Conservation (phyloP, 2,888 invertebrate genomes). For the Idaea aversata region DNA sequence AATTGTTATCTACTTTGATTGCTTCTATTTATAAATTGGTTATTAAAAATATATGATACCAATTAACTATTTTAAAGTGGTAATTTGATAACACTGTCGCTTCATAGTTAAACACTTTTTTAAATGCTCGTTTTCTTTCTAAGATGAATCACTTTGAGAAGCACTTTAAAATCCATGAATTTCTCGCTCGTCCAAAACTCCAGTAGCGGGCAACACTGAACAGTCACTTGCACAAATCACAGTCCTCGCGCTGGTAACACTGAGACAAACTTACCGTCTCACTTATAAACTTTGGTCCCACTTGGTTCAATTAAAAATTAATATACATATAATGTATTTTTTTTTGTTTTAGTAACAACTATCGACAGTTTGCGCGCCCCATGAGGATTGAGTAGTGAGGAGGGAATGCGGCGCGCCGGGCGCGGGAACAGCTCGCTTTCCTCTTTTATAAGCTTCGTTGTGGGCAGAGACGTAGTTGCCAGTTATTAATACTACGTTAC, state of each 20-base stretch:
- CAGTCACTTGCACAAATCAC: constrained; percentile 70
- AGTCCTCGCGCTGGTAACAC: constrained; percentile 61
- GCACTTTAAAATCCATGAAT: constrained; percentile 46
- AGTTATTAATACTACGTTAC: constrained; percentile 26
- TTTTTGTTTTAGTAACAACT: constrained; percentile 59
- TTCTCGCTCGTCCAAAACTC: constrained; percentile 47
- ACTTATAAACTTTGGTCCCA: constrained; percentile 54
- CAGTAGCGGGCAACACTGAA: constrained; percentile 61
- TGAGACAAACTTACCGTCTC: constrained; percentile 74
- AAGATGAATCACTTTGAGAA: constrained; percentile 7
- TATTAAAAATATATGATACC: background rate
- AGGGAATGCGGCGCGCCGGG: constrained; percentile 71
- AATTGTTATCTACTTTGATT: background rate
- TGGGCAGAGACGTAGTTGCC: constrained; percentile 43
- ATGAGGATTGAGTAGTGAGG: constrained; percentile 75
- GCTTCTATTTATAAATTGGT: background rate
- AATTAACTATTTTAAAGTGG: background rate
- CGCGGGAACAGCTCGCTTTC: constrained; percentile 65
- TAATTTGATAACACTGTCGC: background rate
- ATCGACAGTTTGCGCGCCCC: constrained; percentile 77
- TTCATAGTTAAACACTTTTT: background rate
- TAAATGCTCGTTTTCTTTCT: constrained; percentile 16
- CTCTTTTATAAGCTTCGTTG: constrained; percentile 78
- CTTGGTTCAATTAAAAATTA: constrained; percentile 70
- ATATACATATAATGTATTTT: constrained; percentile 59